A percentile compares a stretch with the other conserved stretches of the same genome.
phyloP scores from a whole-genome alignment of 2,888 invertebrate genomes.

The Octonoba sinensis region DNA sequence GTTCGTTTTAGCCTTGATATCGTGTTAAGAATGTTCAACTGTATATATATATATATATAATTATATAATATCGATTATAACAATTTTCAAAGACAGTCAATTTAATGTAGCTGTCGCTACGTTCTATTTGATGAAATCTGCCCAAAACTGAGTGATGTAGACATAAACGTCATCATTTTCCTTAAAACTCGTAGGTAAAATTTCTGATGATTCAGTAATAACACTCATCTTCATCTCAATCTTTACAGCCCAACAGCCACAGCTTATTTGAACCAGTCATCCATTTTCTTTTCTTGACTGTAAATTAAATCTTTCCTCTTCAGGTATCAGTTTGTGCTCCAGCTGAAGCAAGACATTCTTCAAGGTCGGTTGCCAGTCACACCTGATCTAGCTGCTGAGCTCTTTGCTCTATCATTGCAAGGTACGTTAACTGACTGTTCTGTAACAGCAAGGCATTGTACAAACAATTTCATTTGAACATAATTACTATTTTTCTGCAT shows the following conservation, averaged over 20 bases:
- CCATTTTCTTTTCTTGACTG: neutral
- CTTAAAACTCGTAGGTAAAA: too few relatives aligned
- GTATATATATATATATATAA: too few relatives aligned
- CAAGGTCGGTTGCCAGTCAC: conserved; percentile 92
- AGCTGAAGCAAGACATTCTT: conserved; percentile 95
- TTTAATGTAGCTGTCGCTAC: too few relatives aligned
- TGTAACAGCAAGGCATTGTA: neutral
- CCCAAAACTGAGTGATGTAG: too few relatives aligned
- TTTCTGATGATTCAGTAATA: too few relatives aligned
- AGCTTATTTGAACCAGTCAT: neutral
- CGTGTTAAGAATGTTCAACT: too few relatives aligned
- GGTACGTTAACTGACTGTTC: conserved; percentile 78
- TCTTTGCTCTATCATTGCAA: conserved; percentile 93
- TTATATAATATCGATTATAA: too few relatives aligned
- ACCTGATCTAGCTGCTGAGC: conserved; percentile 90
- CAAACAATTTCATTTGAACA: neutral
- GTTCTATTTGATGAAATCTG: too few relatives aligned
- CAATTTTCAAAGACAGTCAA: too few relatives aligned
- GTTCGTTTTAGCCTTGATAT: too few relatives aligned
- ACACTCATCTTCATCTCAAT: too few relatives aligned
- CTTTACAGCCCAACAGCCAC: neutral
- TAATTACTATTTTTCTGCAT: neutral
- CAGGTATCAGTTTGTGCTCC: conserved; percentile 97
- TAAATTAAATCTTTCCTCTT: conserved; percentile 66
- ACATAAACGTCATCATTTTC: too few relatives aligned